phyloP scores from a whole-genome alignment of 2,113 vertebrate genomes.

The Podocnemis expansa region DNA sequence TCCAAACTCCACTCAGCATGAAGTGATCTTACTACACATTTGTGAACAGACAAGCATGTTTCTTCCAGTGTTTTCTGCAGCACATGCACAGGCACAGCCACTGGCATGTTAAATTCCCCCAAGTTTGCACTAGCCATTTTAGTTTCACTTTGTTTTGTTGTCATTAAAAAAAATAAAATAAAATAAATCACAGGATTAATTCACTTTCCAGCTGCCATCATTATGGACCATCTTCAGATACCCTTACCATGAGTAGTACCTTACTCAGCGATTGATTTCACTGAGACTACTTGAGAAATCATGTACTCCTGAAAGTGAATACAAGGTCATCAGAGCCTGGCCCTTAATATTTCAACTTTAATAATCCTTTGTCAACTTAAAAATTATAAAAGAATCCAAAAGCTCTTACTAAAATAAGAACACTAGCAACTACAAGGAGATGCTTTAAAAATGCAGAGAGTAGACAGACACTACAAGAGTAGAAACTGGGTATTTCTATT shows the following conservation, averaged over 20 bases:
- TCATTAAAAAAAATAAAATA: too few relatives aligned
- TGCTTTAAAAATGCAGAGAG: neutral
- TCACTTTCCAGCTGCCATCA: neutral
- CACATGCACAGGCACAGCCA: neutral
- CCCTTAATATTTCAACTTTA: neutral
- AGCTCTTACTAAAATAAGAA: neutral
- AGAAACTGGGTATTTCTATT: neutral
- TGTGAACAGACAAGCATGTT: neutral
- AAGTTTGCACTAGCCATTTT: neutral
- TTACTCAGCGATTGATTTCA: neutral
- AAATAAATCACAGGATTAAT: neutral
- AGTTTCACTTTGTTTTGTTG: neutral
- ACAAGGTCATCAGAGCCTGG: neutral
- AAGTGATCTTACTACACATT: neutral
- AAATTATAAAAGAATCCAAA: neutral
- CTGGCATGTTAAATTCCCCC: fast-evolving
- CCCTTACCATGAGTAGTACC: neutral
- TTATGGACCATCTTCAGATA: fast-evolving
- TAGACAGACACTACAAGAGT: neutral
- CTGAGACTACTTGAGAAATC: neutral
- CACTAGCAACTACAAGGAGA: neutral
- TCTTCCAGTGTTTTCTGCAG: neutral
- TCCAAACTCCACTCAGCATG: neutral
- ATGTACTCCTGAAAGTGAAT: neutral
- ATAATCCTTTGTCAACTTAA: constrained; percentile 13